Evolutionary conservation across 2,113 vertebrate genomes (phyloP).

Genomic region (Pelodiscus sinensis): DNA sequence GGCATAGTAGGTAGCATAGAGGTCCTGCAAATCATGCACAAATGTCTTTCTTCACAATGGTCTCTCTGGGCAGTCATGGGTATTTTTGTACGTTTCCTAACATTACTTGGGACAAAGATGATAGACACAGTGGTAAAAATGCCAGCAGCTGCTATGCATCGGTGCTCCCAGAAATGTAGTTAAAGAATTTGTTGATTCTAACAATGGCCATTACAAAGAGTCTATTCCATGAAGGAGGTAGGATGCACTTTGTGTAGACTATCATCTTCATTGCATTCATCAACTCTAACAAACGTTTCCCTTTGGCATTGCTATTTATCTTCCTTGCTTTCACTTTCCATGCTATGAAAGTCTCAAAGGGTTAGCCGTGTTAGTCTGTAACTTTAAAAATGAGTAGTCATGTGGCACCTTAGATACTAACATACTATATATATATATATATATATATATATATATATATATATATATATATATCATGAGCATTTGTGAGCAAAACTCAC

Average conservation of each 20-base stretch:
- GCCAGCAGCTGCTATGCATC: not conserved
- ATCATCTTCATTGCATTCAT: not conserved
- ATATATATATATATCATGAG: no score
- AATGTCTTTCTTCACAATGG: fast-evolving
- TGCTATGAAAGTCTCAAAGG: not conserved
- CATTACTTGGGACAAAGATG: not conserved
- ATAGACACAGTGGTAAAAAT: not conserved
- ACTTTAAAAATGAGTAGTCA: no score
- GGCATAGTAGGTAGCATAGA: not conserved
- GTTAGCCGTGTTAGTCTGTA: no score
- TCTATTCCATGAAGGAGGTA: not conserved
- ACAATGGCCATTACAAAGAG: not conserved
- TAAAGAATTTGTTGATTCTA: not conserved
- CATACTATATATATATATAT: no score
- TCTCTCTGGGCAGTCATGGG: not conserved
- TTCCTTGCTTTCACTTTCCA: not conserved
- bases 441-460: no score
- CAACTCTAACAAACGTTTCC: not conserved
- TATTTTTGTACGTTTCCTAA: not conserved
- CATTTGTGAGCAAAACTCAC: no score
- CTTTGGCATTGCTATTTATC: not conserved
- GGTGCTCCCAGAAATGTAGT: not conserved
- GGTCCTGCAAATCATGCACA: fast-evolving
- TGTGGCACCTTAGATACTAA: no score
- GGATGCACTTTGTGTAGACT: not conserved